These are phyloP conservation scores for Schizopygopsis pylzovi DNA, from an alignment of 2,797 vertebrate species.

Conservation along the genomic window DNA sequence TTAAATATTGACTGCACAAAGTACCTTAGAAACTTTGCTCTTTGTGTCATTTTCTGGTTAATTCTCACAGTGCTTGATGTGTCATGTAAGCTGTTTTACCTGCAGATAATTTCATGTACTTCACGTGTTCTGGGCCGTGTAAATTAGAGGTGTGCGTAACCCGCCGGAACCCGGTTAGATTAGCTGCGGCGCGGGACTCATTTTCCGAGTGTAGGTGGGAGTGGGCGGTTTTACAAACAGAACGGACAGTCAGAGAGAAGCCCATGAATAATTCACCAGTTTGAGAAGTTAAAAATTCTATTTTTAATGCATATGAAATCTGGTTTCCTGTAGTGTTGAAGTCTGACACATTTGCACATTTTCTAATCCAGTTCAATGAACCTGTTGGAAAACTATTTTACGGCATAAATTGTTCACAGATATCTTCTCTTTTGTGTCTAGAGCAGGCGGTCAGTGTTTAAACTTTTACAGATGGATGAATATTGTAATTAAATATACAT, in stretches of 20 bases:
- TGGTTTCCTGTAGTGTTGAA: not conserved
- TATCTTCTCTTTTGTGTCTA: not conserved
- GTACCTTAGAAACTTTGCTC: not conserved
- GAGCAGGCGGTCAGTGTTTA: not conserved
- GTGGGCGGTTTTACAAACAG: not conserved
- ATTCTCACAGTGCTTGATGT: not conserved
- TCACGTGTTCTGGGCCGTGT: not conserved
- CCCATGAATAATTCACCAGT: constrained; percentile 31
- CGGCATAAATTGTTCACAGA: constrained; percentile 4
- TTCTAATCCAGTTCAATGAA: not conserved
- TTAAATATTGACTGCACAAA: not conserved
- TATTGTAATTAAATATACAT: not conserved
- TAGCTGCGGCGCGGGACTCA: constrained; percentile 3
- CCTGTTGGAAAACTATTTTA: not conserved
- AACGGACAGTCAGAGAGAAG: not conserved
- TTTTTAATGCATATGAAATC: constrained; percentile 27
- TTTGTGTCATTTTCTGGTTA: not conserved
- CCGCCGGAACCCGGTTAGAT: not conserved
- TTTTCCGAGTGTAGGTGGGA: not conserved
- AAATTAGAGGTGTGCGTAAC: not conserved
- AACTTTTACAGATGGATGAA: not conserved
- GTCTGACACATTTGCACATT: not conserved
- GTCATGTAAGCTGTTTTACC: constrained; percentile 17
- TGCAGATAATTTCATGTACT: not conserved
- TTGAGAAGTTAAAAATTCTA: not conserved